Conservation (phyloP, 30 jellyfish, hydroid and myxozoan species). For the Sanderia malayensis region DNA sequence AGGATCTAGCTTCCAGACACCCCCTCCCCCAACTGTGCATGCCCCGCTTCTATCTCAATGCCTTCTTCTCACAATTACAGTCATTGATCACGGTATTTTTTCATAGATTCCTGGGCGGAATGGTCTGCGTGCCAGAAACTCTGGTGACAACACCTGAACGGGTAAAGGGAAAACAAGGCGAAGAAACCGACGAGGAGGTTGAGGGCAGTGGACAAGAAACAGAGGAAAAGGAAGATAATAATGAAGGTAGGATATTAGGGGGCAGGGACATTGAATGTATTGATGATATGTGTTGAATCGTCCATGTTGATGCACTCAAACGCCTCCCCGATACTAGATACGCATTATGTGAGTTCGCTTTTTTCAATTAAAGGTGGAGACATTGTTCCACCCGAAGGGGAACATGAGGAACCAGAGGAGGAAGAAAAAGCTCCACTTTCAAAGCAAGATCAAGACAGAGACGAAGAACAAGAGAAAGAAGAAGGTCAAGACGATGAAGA, state of each 20-base stretch:
- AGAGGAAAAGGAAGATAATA: slow-evolving; percentile 14
- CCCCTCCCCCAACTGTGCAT: too few relatives aligned
- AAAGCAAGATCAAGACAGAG: background rate
- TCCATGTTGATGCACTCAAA: too few relatives aligned
- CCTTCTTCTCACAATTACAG: too few relatives aligned
- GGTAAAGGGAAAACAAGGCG: background rate
- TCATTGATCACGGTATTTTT: too few relatives aligned
- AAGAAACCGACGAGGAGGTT: slow-evolving; percentile 3
- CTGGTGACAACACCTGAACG: slow-evolving; percentile 2
- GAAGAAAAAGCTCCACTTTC: background rate
- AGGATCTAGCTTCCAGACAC: too few relatives aligned
- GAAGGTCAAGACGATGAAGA: slow-evolving; percentile 17
- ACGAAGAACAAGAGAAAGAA: slow-evolving; percentile 2
- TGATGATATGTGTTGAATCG: too few relatives aligned
- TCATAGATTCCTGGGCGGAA: slow-evolving; percentile 18
- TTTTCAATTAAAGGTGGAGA: slow-evolving; percentile 3
- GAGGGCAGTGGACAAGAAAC: slow-evolving; percentile 8
- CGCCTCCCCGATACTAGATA: too few relatives aligned
- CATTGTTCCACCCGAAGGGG: background rate
- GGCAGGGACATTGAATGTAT: too few relatives aligned
- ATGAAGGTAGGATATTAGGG: slow-evolving; percentile 8
- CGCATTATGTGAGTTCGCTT: too few relatives aligned
- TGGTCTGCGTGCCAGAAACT: slow-evolving; percentile 37
- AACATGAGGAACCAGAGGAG: background rate
- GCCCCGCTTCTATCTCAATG: too few relatives aligned